A percentile compares a stretch with the other conserved stretches of the same genome.
Evolutionary conservation across 2,113 vertebrate genomes (phyloP).

Genomic region (Callocephalon fimbriatum): DNA sequence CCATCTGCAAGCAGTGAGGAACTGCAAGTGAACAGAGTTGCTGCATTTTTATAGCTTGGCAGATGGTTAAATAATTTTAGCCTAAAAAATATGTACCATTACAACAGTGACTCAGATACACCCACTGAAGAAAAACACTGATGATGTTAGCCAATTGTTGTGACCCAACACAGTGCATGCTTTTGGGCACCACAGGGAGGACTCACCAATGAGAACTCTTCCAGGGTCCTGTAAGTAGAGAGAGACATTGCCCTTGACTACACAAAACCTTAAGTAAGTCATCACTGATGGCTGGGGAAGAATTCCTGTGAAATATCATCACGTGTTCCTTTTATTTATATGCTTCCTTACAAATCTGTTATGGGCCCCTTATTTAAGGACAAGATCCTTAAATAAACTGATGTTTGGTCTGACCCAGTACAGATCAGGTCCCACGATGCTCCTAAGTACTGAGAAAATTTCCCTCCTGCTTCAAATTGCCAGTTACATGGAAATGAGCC

Average conservation of each 20-base stretch:
- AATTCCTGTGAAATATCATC: not conserved
- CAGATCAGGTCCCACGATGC: not conserved
- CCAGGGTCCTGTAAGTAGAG: not conserved
- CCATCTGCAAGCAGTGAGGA: conserved; percentile 30
- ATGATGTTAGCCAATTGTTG: not conserved
- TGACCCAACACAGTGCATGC: not conserved
- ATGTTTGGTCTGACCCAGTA: not conserved
- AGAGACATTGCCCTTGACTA: not conserved
- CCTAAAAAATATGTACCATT: conserved; percentile 2
- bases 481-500: not conserved
- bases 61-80: conserved; percentile 72
- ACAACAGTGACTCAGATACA: conserved; percentile 63
- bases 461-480: not conserved
- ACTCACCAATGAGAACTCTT: not conserved
- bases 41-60: conserved; percentile 55
- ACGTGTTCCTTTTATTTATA: not conserved
- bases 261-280: not conserved
- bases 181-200: not conserved
- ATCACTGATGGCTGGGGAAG: not conserved
- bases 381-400: not conserved
- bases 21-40: conserved; percentile 65
- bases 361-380: not conserved
- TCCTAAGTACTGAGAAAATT: not conserved
- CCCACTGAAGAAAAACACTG: conserved; percentile 35
- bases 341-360: not conserved